Evolutionary conservation across 2,888 invertebrate genomes (phyloP), one percentile per base, ranked within the genome.

Genomic region (Leptothorax acervorum): DNA sequence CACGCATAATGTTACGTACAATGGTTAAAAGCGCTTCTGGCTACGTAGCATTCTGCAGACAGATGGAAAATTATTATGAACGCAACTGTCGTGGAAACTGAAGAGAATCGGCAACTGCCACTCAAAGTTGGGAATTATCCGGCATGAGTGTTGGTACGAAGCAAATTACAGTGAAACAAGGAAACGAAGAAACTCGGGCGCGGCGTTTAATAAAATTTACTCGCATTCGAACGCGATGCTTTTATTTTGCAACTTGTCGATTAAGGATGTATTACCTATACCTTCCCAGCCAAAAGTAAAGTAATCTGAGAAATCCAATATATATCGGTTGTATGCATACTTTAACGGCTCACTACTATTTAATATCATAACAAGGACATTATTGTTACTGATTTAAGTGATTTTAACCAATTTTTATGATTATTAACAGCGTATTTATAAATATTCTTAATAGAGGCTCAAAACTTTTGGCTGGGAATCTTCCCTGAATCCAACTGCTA

Each of bases 11-110:
- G 23, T 35, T 35, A 35, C 55, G 39, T 60, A 23, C 63, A 63
- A 42, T 62, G 31, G 76, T 51, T 83, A 86, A 86, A 86, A 78
- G 55, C 82, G 57, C 86, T 28, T 11, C 31, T 9, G 57, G 82
- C 81, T 48, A 71, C 74, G 9, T 28, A 6, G 45, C 5, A 28
- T 81, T 51, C 39, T 60, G 28, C 35, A 45, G 35, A 42, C 53
- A 28, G 18, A 31, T 65, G 6, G 31, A 15, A 6, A 55, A 81
- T 81, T 81, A 48, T 71, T 81, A 62, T 57, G 48, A 81, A 62
- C 12, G 60, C 66, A 68, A 66, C 18, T 5, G 68, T 57, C 45
- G 28, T 53, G 11, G 3, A 15, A 48, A 62, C 28, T 18, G 51
- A 62, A 71, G 70, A 23, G 48, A 71, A 81, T 81, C 60, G 60